phyloP scores from a whole-genome alignment of 2,113 vertebrate species.

The Ivindomyrus marchei region DNA sequence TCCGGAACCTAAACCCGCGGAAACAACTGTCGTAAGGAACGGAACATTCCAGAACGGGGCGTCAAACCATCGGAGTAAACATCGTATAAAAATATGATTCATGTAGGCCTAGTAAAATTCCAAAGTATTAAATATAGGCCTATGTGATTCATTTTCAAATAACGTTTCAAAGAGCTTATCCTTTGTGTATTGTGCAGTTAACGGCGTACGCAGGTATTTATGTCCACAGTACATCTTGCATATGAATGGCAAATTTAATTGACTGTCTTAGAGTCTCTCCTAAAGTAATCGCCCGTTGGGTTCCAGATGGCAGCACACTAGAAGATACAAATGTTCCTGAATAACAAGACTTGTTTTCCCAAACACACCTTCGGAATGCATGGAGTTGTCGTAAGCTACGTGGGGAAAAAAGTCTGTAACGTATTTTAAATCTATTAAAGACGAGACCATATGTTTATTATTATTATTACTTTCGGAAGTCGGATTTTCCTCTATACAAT shows the following conservation, averaged over 20 bases:
- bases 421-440: not conserved
- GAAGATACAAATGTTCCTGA: not conserved
- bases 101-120: not conserved
- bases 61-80: not conserved
- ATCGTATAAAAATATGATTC: not conserved
- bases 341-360: not conserved
- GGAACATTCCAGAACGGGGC: not conserved
- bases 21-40: not conserved
- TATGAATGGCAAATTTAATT: constrained; percentile 19
- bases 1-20: not conserved
- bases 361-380: not conserved
- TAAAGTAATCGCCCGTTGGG: not conserved
- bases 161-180: not conserved
- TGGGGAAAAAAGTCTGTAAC: not conserved
- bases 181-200: constrained; percentile 5
- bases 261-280: constrained; percentile 3
- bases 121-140: not conserved
- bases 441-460: not conserved
- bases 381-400: not conserved
- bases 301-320: constrained; percentile 14
- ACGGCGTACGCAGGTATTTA: constrained; percentile 9
- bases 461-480: not conserved
- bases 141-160: not conserved
- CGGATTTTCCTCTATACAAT: not conserved
- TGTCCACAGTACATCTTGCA: not conserved